Evolutionary conservation across 2,113 vertebrate genomes (phyloP).

Genomic region (Damaliscus lunatus): DNA sequence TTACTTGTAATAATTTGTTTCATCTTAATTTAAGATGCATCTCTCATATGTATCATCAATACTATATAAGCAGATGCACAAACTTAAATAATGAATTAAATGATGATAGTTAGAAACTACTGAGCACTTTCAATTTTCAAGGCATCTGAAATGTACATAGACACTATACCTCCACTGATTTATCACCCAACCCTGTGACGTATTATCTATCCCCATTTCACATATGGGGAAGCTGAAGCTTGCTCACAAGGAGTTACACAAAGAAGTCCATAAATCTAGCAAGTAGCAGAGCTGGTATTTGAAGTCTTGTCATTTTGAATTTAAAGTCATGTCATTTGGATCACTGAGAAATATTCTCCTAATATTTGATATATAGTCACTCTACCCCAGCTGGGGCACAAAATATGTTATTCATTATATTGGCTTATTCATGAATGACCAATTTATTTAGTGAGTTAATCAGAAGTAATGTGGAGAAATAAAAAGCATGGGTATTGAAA

Average conservation of each 20-base stretch:
- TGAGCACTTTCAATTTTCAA: not conserved
- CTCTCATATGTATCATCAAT: not conserved
- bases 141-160: fast-evolving
- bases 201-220: not conserved
- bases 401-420: not conserved
- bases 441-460: too few species aligned
- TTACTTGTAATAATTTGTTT: not conserved
- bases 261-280: not conserved
- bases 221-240: not conserved
- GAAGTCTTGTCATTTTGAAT: not conserved
- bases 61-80: not conserved
- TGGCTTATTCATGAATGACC: not conserved
- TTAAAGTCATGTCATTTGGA: not conserved
- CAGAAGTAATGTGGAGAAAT: not conserved
- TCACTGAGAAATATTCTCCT: not conserved
- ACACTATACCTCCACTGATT: fast-evolving
- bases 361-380: not conserved
- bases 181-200: not conserved
- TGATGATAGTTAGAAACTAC: fast-evolving
- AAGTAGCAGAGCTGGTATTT: not conserved
- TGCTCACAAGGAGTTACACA: not conserved
- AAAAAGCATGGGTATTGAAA: not conserved
- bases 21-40: not conserved
- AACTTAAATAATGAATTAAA: not conserved
- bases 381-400: not conserved